A percentile compares a stretch with the other conserved stretches of the same genome.
These are phyloP conservation scores for Dione juno DNA, from an alignment of 2,888 invertebrate genomes.

Conservation along the genomic window DNA sequence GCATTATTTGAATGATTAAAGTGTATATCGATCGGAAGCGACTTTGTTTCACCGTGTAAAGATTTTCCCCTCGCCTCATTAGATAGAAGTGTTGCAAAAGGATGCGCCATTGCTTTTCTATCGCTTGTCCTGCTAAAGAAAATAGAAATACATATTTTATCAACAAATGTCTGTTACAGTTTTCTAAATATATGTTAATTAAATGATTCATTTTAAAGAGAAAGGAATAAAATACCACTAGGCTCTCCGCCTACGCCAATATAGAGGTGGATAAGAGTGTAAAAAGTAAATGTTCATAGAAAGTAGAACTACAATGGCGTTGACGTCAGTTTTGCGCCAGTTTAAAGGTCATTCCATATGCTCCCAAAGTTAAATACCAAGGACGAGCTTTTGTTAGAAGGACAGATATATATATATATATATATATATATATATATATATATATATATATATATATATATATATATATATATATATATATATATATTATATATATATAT, in stretches of 20 bases:
- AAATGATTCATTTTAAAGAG: background rate
- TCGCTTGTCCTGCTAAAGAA: too few species aligned
- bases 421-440: too few species aligned
- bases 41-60: too few species aligned
- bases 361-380: constrained; percentile 19
- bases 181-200: background rate
- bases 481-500: too few species aligned
- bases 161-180: background rate
- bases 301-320: background rate
- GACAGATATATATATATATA: background rate
- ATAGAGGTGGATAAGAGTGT: background rate
- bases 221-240: background rate
- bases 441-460: too few species aligned
- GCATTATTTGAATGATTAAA: too few species aligned
- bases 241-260: background rate
- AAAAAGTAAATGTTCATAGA: background rate
- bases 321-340: constrained; percentile 23
- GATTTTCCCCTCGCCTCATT: too few species aligned
- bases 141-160: too few species aligned
- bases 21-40: too few species aligned
- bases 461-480: too few species aligned
- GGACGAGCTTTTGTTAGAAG: constrained; percentile 18
- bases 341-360: constrained; percentile 3
- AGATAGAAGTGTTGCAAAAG: too few species aligned
- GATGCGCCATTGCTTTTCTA: too few species aligned